Conservation (phyloP, 2,888 invertebrate species). For the Salpingus planirostris region DNA sequence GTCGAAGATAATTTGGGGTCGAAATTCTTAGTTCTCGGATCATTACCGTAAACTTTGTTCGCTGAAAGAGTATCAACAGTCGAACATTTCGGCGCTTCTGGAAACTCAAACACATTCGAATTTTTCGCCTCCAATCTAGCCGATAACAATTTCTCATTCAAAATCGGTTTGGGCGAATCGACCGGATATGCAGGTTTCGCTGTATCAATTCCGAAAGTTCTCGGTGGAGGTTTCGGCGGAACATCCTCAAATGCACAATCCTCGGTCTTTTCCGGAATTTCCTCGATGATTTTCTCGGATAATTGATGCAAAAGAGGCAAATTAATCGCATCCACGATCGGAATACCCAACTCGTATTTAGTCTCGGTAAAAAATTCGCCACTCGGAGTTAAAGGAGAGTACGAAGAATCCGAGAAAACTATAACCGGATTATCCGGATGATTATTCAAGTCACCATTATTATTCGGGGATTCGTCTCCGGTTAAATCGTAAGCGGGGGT, state of each 20-base stretch:
- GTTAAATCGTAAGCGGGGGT: conserved; percentile 67
- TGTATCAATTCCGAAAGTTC: conserved; percentile 23
- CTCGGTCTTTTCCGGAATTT: conserved; percentile 4
- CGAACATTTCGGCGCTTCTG: conserved; percentile 15
- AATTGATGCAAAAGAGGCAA: conserved; percentile 2
- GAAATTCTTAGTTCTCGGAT: conserved; percentile 22
- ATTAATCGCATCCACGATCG: conserved; percentile 21
- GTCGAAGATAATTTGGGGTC: conserved; percentile 33
- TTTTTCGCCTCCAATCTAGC: conserved; percentile 9
- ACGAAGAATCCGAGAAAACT: not conserved
- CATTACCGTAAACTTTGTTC: conserved; percentile 11
- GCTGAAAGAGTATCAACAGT: conserved; percentile 9
- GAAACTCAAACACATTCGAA: conserved; percentile 23
- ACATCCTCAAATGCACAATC: conserved; percentile 21
- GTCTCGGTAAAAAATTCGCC: conserved; percentile 18
- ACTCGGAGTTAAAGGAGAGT: conserved; percentile 8
- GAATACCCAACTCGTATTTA: conserved; percentile 30
- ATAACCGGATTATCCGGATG: not conserved
- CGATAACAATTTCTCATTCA: conserved; percentile 15
- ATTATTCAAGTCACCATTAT: no score
- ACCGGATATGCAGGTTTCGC: conserved; percentile 32
- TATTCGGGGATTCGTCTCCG: conserved; percentile 21
- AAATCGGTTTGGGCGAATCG: conserved; percentile 32
- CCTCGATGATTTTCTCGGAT: not conserved
- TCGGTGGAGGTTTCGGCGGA: conserved; percentile 40